Percentiles rank a stretch among this genome's conserved stretches.
Conservation (phyloP, 2,797 vertebrate genomes). For the Hipposideros larvatus region DNA sequence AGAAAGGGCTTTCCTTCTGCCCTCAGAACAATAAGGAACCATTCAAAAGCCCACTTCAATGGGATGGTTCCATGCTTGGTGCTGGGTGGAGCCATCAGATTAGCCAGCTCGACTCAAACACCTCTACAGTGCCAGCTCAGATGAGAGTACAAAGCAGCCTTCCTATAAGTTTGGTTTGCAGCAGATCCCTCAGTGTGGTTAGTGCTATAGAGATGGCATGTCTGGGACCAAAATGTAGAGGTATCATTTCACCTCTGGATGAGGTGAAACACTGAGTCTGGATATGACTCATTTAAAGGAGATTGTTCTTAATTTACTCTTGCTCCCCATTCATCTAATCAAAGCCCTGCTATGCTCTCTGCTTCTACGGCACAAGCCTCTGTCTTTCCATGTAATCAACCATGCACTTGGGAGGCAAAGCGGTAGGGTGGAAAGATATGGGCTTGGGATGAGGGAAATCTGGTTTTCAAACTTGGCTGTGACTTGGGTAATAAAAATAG, state of each 20-base stretch:
- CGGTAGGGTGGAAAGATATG: not conserved
- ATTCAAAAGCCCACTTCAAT: not conserved
- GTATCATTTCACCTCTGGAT: not conserved
- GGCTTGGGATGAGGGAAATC: slow-evolving; percentile 7
- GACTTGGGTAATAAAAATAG: slow-evolving; percentile 49
- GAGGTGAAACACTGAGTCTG: not conserved
- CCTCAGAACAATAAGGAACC: slow-evolving; percentile 1
- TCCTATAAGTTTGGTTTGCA: not conserved
- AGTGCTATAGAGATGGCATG: not conserved
- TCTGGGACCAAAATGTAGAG: not conserved
- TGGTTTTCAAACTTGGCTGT: slow-evolving; percentile 30
- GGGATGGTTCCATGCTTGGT: not conserved
- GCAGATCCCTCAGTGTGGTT: not conserved
- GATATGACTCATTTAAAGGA: slow-evolving; percentile 10
- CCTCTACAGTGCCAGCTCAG: not conserved
- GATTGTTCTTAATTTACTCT: not conserved
- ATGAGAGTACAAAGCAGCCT: not conserved
- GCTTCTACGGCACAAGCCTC: not conserved
- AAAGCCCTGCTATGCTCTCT: not conserved
- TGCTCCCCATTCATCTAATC: not conserved
- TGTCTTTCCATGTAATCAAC: not conserved
- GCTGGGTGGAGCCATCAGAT: not conserved
- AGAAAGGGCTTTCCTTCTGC: slow-evolving; percentile 30
- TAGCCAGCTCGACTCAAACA: not conserved
- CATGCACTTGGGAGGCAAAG: not conserved